Evolutionary conservation across 2,797 vertebrate species (phyloP), one percentile per base, ranked within the genome.

Genomic region (Brachymystax lenok): DNA sequence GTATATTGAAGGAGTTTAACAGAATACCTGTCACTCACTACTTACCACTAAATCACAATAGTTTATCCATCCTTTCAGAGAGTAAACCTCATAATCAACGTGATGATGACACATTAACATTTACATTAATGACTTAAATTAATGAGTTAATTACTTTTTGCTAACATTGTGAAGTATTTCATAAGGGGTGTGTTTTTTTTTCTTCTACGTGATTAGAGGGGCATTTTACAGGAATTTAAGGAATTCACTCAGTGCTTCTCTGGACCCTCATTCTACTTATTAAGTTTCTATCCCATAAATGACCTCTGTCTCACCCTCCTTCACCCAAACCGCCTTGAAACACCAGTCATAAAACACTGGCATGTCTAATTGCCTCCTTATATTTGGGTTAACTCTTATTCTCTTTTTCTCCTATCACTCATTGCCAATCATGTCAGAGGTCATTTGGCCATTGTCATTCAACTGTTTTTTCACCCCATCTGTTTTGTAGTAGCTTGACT

Each of bases 201-300:
- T 71, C 77, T 63, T 75, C 79, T 86, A 81, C 81, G 79, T 70
- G 79, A 82, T 88, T 74, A 64, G 69, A 85, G 51, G 13, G 7
- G 1, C 61, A 81, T 72, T 69, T 80, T 88, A 75, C 74, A 83
- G 75, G 80, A 90, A 81, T 83, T 50, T 13, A 7, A 86, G 79
- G 89, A 92, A 93, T 92, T 90, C 79, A 86, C 92, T 80, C 14
- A 19, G 16, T 84, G 88, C 76, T 0, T 75, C 76, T 74, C 52
- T 80, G 73, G 33, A 80, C 82, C 61, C 79, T 80, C 67, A 69
- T 54, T 66, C 46, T 66, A 63, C 80, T 83, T 76, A 86, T 79
- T 84, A 82, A 82, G 73, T 69, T 66, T 86, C 40, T 81, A 75
- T 33, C 81, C 61, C 71, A 88, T 88, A 88, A 91, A 91, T 91